phyloP scores from a whole-genome alignment of 2,113 vertebrate species.

The Erythrolamprus reginae region DNA sequence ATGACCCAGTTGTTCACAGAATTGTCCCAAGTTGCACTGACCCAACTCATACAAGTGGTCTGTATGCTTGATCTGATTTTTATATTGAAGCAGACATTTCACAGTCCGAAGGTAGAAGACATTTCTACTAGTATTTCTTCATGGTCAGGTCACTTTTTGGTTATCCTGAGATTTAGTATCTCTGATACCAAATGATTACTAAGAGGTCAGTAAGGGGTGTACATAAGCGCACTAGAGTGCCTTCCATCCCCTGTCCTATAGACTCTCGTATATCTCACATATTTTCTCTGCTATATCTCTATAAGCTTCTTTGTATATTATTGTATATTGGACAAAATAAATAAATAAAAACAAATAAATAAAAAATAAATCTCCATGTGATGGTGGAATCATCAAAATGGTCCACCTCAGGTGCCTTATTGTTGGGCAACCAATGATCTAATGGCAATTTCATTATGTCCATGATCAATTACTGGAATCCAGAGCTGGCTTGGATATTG shows the following conservation, averaged over 20 bases:
- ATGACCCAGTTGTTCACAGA: neutral
- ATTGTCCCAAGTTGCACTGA: neutral
- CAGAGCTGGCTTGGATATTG: neutral
- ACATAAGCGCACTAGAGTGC: no score
- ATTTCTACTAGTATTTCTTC: neutral
- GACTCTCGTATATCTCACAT: no score
- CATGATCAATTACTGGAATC: neutral
- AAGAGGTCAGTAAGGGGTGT: no score
- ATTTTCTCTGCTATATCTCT: no score
- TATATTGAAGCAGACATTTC: neutral
- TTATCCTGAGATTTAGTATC: neutral
- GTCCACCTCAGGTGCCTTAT: neutral
- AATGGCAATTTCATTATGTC: neutral
- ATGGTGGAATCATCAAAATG: neutral
- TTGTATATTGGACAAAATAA: no score
- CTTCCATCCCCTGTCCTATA: no score
- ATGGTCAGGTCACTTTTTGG: neutral
- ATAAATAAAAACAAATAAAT: no score
- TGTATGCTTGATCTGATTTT: neutral
- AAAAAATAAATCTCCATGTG: no score
- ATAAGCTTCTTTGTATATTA: no score
- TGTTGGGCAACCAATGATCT: neutral
- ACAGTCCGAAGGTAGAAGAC: neutral
- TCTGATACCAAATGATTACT: no score
- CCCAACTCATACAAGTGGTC: neutral